Conservation (phyloP, 2,797 vertebrate species). For the Borostomias antarcticus region DNA sequence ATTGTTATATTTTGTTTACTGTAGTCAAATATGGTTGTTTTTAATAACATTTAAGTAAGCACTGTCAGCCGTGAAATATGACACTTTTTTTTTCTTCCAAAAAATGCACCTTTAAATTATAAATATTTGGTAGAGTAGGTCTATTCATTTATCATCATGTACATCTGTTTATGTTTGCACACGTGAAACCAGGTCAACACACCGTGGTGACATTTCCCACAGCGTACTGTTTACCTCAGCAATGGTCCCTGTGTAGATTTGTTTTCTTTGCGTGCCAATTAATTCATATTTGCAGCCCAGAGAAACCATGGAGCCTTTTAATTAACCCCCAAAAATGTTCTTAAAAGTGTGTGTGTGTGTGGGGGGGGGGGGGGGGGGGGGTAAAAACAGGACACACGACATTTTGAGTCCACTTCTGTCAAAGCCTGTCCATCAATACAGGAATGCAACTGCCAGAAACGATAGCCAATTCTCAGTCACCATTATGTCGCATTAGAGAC, state of each 20-base stretch:
- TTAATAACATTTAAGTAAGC: constrained; percentile 28
- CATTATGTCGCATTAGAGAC: constrained; percentile 41
- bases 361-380: no score
- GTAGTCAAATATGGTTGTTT: neutral
- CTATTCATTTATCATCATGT: constrained; percentile 30
- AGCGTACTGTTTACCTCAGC: constrained; percentile 19
- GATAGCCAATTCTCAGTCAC: constrained; percentile 50
- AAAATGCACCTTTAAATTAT: constrained; percentile 18
- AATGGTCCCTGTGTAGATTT: constrained; percentile 24
- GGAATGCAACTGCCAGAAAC: constrained; percentile 40
- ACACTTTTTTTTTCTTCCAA: neutral
- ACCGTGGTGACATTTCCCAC: constrained; percentile 54
- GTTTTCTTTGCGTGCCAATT: constrained; percentile 63
- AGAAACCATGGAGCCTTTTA: constrained; percentile 58
- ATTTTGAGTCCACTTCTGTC: no score
- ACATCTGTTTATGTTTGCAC: constrained; percentile 52
- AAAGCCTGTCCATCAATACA: constrained; percentile 20
- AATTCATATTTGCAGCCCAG: constrained; percentile 58
- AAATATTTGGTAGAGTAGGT: constrained; percentile 23
- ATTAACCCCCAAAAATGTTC: constrained; percentile 54
- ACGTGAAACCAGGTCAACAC: constrained; percentile 61
- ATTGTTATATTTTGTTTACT: neutral
- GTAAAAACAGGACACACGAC: constrained; percentile 49
- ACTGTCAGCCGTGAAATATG: constrained; percentile 28
- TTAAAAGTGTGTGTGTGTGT: no score